Percentiles rank a stretch among this genome's conserved stretches.
Evolutionary conservation across 1,140 invertebrate genomes (phyloP).

Genomic region (Leptestheria dahalacensis): DNA sequence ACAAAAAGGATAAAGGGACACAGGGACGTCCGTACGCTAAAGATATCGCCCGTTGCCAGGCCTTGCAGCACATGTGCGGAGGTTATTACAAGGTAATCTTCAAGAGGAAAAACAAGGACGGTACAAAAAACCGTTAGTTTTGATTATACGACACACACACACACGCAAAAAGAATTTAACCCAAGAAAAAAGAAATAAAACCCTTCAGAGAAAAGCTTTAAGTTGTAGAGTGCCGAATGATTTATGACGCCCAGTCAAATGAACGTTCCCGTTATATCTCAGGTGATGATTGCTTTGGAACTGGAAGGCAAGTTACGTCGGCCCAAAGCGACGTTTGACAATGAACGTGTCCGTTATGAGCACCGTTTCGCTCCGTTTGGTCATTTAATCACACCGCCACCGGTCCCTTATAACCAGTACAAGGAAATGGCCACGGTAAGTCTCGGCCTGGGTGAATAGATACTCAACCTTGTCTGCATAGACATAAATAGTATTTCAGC

Average conservation of each 20-base stretch:
- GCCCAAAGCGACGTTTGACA: slow-evolving; percentile 76
- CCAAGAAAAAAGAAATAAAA: too few species aligned
- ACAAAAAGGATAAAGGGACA: slow-evolving; percentile 31
- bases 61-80: slow-evolving; percentile 81
- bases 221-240: neutral
- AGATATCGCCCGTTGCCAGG: slow-evolving; percentile 74
- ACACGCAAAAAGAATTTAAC: too few species aligned
- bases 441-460: slow-evolving; percentile 15
- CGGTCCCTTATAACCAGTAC: slow-evolving; percentile 74
- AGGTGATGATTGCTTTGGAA: slow-evolving; percentile 56
- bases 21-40: slow-evolving; percentile 54
- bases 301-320: slow-evolving; percentile 53
- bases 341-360: slow-evolving; percentile 83
- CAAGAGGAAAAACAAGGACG: neutral
- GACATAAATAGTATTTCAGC: neutral
- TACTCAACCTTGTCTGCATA: neutral
- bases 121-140: neutral
- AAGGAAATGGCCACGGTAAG: slow-evolving; percentile 45
- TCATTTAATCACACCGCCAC: slow-evolving; percentile 70
- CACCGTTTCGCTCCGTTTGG: slow-evolving; percentile 82
- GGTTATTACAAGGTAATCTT: slow-evolving; percentile 75
- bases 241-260: neutral
- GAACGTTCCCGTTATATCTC: slow-evolving; percentile 18
- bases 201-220: neutral
- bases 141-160: too few species aligned